Evolutionary conservation across 2,113 vertebrate genomes (phyloP).

Genomic region (Ahaetulla prasina): DNA sequence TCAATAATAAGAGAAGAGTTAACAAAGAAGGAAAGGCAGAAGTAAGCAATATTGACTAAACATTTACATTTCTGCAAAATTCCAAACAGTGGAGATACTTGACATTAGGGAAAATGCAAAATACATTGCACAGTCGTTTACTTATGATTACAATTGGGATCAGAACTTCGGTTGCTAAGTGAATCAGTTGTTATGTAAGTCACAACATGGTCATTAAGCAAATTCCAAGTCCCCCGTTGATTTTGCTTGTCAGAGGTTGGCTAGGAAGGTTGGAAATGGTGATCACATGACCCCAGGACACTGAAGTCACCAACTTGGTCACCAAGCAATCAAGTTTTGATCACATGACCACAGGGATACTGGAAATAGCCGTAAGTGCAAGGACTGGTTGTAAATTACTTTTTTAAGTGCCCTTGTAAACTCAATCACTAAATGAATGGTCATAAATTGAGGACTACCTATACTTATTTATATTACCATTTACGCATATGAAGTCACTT

Average conservation of each 20-base stretch:
- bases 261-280: background rate
- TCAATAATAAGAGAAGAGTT: background rate
- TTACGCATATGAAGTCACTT: background rate
- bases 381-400: background rate
- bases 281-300: background rate
- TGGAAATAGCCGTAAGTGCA: background rate
- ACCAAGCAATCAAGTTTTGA: background rate
- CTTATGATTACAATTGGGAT: background rate
- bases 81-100: background rate
- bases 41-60: background rate
- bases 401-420: background rate
- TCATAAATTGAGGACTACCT: background rate
- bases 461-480: background rate
- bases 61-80: background rate
- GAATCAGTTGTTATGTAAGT: background rate
- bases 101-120: background rate
- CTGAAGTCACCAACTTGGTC: background rate
- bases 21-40: background rate
- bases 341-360: background rate
- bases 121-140: too few species aligned
- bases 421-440: background rate
- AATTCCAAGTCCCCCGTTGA: background rate
- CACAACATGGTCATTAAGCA: too few species aligned
- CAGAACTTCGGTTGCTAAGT: background rate
- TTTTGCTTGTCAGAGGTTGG: background rate